Evolutionary conservation across 2,113 vertebrate genomes (phyloP).

Genomic region (Salvator merianae): DNA sequence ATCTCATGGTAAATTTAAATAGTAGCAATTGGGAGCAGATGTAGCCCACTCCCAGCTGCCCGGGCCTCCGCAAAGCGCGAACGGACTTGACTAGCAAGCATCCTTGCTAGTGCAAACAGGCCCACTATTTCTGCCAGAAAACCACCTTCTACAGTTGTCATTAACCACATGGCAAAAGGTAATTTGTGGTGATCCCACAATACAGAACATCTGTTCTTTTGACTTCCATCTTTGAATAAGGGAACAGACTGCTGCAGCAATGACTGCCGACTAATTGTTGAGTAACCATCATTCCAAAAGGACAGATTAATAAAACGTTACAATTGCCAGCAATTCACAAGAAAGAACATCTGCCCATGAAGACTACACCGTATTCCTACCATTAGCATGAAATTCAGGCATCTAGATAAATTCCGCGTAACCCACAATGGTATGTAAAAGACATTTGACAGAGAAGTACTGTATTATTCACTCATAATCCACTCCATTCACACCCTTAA

Average conservation of each 20-base stretch:
- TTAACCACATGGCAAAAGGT: background rate
- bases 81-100: too few relatives aligned
- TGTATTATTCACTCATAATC: slow-evolving; percentile 52
- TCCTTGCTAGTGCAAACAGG: too few relatives aligned
- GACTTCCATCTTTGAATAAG: background rate
- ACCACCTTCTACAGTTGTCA: background rate
- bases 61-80: too few relatives aligned
- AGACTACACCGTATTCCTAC: slow-evolving; percentile 7
- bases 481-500: slow-evolving; percentile 64
- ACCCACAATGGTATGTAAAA: slow-evolving; percentile 25
- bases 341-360: background rate
- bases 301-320: background rate
- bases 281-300: background rate
- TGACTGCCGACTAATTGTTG: background rate
- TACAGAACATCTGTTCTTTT: background rate
- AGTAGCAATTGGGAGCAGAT: too few relatives aligned
- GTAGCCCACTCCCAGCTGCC: too few relatives aligned
- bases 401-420: slow-evolving; percentile 47
- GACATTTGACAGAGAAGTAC: slow-evolving; percentile 51
- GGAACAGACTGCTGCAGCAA: background rate
- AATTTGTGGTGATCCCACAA: background rate
- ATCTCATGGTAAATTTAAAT: too few relatives aligned
- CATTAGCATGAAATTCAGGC: slow-evolving; percentile 17
- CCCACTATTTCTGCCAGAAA: background rate
- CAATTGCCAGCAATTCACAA: background rate